Conservation (phyloP, 1,140 invertebrate species). For the Caenorhabditis inopinata region DNA sequence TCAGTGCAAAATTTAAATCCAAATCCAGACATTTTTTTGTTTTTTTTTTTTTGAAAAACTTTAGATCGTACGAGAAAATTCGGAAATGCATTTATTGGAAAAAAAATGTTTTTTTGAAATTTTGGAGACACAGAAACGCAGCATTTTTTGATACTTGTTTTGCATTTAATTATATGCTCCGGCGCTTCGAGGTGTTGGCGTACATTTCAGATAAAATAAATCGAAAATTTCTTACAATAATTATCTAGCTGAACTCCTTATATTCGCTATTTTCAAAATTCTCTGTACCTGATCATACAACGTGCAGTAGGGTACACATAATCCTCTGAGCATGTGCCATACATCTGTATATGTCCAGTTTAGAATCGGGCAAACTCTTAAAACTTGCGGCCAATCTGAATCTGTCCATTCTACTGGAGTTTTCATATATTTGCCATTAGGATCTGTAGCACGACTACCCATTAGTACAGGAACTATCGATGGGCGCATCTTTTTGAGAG, state of each 20-base stretch:
- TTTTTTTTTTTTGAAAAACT: too few species aligned
- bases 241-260: neutral
- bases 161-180: too few species aligned
- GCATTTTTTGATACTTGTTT: too few species aligned
- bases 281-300: slow-evolving; percentile 38
- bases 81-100: too few species aligned
- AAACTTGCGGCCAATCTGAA: slow-evolving; percentile 39
- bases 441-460: slow-evolving; percentile 43
- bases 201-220: too few species aligned
- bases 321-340: slow-evolving; percentile 33
- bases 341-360: slow-evolving; percentile 43
- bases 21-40: too few species aligned
- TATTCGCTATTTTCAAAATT: too few species aligned
- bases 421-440: slow-evolving; percentile 47
- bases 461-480: slow-evolving; percentile 34
- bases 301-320: slow-evolving; percentile 42
- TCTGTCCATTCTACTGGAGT: slow-evolving; percentile 43
- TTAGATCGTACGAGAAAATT: too few species aligned
- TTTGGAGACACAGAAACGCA: neutral
- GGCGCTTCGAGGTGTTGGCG: too few species aligned
- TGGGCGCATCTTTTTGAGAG: slow-evolving; percentile 28
- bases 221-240: too few species aligned
- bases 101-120: neutral
- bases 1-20: too few species aligned
- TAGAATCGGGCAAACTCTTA: slow-evolving; percentile 43